Evolutionary conservation across 2,888 invertebrate genomes (phyloP), one percentile per base, ranked within the genome.

Genomic region (Rotaria socialis): DNA sequence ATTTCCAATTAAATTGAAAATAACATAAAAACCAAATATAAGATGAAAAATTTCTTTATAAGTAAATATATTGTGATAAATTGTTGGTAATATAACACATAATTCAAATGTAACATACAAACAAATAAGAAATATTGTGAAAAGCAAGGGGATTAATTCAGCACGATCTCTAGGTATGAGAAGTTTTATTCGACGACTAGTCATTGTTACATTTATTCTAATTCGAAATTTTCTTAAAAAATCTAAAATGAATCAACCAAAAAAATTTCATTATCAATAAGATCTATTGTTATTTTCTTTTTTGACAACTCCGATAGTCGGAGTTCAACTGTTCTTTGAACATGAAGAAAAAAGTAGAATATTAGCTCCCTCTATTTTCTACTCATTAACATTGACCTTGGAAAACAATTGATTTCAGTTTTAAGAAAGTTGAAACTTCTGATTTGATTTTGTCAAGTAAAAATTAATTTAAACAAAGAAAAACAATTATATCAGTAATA

Each of bases 1-100:
- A 80, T 80, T 80, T 24, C 80, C 80, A 10, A 47, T n/a, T 80
- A 80, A 80, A 80, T 80, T 80, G 47, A 47, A 80, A 80, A 80
- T 80, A 47, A 80, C 10, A 47, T 80, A 80, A 24, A 80, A 14
- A n/a, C 80, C 80, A 47, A 80, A 80, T 43, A 80, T 80, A 47
- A 80, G 47, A 80, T 80, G 80, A 24, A 10, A 47, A 24, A 80
- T 47, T 80, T 80, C 80, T 80, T 80, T 80, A 47, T 80, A 47
- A 11, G 80, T 80, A 80, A 80, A 80, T 11, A 80, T 80, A 47
- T 80, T 80, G 47, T 80, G 22, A 14, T 80, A 47, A 8, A 80
- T 80, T 3, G 80, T 8, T n/a, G 80, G 80, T 80, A 80, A 47
- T n/a, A 80, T 43, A 24, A 80, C 47, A 80, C 11, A 14, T 47